Evolutionary conservation across 1,140 invertebrate genomes (phyloP).

Genomic region (Drosophila oshimai): DNA sequence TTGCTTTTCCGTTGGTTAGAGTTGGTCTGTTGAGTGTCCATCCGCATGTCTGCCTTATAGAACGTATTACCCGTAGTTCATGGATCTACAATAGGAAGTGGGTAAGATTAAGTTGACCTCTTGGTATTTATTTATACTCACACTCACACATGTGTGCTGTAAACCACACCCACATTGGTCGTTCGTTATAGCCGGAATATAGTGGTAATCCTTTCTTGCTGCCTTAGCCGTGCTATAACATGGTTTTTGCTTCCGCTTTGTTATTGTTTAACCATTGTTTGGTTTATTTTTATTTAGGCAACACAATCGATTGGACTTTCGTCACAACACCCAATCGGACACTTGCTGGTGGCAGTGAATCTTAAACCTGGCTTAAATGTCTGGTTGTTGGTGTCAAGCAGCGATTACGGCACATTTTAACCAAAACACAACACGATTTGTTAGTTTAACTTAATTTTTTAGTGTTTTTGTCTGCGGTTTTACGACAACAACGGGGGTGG

Average conservation of each 20-base stretch:
- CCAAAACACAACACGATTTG: neutral
- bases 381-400: neutral
- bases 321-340: neutral
- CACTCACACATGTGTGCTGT: neutral
- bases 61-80: neutral
- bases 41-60: neutral
- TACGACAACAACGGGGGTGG: slow-evolving; percentile 20
- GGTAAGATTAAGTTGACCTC: slow-evolving; percentile 24
- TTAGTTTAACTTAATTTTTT: slow-evolving; percentile 14
- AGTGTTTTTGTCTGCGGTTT: slow-evolving; percentile 12
- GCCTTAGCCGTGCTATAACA: neutral
- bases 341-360: slow-evolving; percentile 30
- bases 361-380: neutral
- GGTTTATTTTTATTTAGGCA: slow-evolving; percentile 27
- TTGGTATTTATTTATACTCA: slow-evolving; percentile 20
- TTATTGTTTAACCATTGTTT: neutral
- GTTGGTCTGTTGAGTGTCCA: slow-evolving; percentile 27
- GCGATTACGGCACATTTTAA: neutral
- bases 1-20: slow-evolving; percentile 61
- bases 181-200: no score
- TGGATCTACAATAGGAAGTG: slow-evolving; percentile 9
- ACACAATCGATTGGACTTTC: slow-evolving; percentile 40
- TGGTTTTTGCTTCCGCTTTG: neutral
- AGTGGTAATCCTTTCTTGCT: no score
- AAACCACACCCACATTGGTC: neutral